These are phyloP conservation scores for Rhynchophorus ferrugineus DNA, from an alignment of 1,140 invertebrate species.

Conservation along the genomic window DNA sequence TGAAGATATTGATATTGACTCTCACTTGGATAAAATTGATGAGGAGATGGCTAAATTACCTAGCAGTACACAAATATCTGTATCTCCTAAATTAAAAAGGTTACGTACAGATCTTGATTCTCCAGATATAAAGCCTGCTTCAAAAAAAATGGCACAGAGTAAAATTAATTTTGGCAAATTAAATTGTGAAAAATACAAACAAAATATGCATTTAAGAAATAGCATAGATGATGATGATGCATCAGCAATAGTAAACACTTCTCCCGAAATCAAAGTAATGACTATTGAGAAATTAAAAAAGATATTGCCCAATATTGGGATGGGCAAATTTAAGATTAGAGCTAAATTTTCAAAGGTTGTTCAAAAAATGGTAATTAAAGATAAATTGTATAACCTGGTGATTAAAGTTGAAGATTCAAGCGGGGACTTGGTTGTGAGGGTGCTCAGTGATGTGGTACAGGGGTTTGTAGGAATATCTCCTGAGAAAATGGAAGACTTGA, in stretches of 20 bases:
- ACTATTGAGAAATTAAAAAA: slow-evolving; percentile 17
- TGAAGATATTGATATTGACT: slow-evolving; percentile 26
- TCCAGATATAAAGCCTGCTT: neutral
- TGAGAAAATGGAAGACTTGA: slow-evolving; percentile 20
- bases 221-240: neutral
- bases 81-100: neutral
- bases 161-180: slow-evolving; percentile 1
- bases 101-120: neutral
- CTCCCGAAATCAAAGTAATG: slow-evolving; percentile 6
- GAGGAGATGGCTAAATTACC: slow-evolving; percentile 16
- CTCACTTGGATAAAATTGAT: slow-evolving; percentile 29
- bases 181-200: slow-evolving; percentile 7
- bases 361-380: slow-evolving; percentile 27
- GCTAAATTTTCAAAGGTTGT: slow-evolving; percentile 30
- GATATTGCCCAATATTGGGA: slow-evolving; percentile 15
- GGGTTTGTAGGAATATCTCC: slow-evolving; percentile 19
- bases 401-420: slow-evolving; percentile 27
- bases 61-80: slow-evolving; percentile 10
- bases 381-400: slow-evolving; percentile 22
- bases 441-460: slow-evolving; percentile 27
- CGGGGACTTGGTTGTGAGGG: slow-evolving; percentile 15
- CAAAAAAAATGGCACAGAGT: neutral
- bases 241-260: neutral
- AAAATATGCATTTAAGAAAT: neutral
- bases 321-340: slow-evolving; percentile 30